Conservation (phyloP, 2,888 invertebrate species). For the Pheosia tremula region DNA sequence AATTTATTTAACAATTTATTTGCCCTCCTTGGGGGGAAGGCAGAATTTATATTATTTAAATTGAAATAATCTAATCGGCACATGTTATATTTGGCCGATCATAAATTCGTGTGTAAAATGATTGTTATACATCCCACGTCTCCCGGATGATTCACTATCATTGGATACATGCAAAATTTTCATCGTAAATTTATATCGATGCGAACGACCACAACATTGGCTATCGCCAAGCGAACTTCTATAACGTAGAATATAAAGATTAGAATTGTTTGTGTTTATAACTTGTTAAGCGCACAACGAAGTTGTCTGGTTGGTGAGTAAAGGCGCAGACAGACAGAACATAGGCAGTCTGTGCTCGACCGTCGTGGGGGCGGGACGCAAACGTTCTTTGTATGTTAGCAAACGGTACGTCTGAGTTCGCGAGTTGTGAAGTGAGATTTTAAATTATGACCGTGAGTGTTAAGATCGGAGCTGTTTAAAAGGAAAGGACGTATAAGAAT, state of each 20-base stretch:
- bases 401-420: slow-evolving; percentile 44
- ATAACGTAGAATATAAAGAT: slow-evolving; percentile 34
- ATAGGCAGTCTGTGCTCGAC: slow-evolving; percentile 56
- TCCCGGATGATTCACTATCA: slow-evolving; percentile 42
- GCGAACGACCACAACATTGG: slow-evolving; percentile 10
- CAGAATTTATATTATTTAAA: too few species aligned
- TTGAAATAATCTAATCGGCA: slow-evolving; percentile 16
- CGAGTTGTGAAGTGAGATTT: slow-evolving; percentile 52
- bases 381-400: slow-evolving; percentile 30
- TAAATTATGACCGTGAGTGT: slow-evolving; percentile 53
- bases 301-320: slow-evolving; percentile 37
- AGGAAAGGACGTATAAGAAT: slow-evolving; percentile 17
- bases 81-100: slow-evolving; percentile 33
- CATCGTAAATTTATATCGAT: slow-evolving; percentile 35
- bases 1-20: too few species aligned
- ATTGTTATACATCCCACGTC: slow-evolving; percentile 41
- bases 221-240: slow-evolving; percentile 20
- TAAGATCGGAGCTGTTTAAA: slow-evolving; percentile 24
- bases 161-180: slow-evolving; percentile 42
- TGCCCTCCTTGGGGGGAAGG: too few species aligned
- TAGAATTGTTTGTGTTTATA: slow-evolving; percentile 38
- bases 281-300: slow-evolving; percentile 41
- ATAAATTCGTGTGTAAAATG: slow-evolving; percentile 30
- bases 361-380: slow-evolving; percentile 46
- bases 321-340: slow-evolving; percentile 35